Evolutionary conservation across 1,140 invertebrate species (phyloP).

Genomic region (Aporrectodea caliginosa): DNA sequence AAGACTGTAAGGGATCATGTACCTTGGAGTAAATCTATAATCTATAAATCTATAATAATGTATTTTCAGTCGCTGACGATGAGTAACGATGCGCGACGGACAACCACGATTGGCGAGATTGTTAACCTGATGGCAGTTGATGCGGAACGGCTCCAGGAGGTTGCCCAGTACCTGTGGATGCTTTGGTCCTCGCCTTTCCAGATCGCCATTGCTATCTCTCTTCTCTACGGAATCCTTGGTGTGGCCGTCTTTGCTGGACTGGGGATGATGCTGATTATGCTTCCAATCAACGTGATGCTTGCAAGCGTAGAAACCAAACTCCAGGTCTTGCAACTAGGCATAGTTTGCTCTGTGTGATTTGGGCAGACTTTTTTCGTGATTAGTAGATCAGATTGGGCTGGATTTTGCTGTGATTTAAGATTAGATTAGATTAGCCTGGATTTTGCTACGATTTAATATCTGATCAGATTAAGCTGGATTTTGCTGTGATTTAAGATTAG

Average conservation of each 20-base stretch:
- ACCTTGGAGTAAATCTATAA: too few relatives aligned
- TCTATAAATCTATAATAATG: too few relatives aligned
- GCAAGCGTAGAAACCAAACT: slow-evolving; percentile 68
- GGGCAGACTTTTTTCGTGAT: too few relatives aligned
- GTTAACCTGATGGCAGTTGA: slow-evolving; percentile 61
- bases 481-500: slow-evolving; percentile 6
- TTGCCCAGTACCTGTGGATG: slow-evolving; percentile 74
- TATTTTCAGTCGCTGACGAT: slow-evolving; percentile 44
- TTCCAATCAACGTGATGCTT: slow-evolving; percentile 50
- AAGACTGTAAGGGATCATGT: too few relatives aligned
- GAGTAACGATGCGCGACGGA: slow-evolving; percentile 47
- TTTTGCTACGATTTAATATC: neutral
- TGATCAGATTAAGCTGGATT: neutral
- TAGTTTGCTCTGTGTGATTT: too few relatives aligned
- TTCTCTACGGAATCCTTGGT: slow-evolving; percentile 72
- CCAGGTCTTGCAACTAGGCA: too few relatives aligned
- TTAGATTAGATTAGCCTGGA: neutral
- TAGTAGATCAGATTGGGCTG: too few relatives aligned
- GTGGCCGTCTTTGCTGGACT: slow-evolving; percentile 47
- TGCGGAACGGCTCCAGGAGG: slow-evolving; percentile 49
- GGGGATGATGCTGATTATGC: slow-evolving; percentile 59
- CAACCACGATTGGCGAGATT: slow-evolving; percentile 61
- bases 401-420: slow-evolving; percentile 3
- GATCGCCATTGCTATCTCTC: slow-evolving; percentile 77
- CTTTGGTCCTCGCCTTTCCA: slow-evolving; percentile 90